These are phyloP conservation scores for Schizopygopsis pylzovi DNA, from an alignment of 2,797 vertebrate genomes.

Conservation along the genomic window DNA sequence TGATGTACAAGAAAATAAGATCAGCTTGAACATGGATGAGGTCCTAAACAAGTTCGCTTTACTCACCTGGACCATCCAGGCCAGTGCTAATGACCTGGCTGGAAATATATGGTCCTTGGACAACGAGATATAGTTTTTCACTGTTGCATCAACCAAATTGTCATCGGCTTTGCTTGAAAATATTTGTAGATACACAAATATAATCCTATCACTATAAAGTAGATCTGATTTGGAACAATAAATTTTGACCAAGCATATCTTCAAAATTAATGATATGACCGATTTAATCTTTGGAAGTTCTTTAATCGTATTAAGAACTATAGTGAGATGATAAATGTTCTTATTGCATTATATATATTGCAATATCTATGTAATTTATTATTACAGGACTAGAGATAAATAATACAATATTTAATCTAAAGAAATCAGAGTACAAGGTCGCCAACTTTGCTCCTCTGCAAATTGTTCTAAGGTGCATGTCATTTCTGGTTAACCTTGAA, in stretches of 20 bases:
- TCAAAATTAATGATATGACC: background rate
- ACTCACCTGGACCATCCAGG: slow-evolving; percentile 90
- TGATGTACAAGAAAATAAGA: slow-evolving; percentile 51
- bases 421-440: background rate
- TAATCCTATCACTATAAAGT: background rate
- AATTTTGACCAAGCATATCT: slow-evolving; percentile 5
- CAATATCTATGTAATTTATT: background rate
- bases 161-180: background rate
- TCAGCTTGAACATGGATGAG: slow-evolving; percentile 64
- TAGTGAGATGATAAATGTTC: background rate
- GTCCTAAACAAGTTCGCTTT: slow-evolving; percentile 87
- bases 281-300: background rate
- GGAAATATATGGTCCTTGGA: slow-evolving; percentile 87
- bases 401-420: background rate
- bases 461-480: slow-evolving; percentile 4
- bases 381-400: background rate
- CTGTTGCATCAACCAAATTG: background rate
- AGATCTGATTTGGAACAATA: background rate
- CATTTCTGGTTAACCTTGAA: background rate
- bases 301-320: background rate
- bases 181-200: background rate
- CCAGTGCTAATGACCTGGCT: slow-evolving; percentile 84
- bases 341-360: background rate
- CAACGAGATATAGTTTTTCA: slow-evolving; percentile 76
- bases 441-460: background rate